phyloP scores from a whole-genome alignment of 2,113 vertebrate species.

The Hippolais icterina region DNA sequence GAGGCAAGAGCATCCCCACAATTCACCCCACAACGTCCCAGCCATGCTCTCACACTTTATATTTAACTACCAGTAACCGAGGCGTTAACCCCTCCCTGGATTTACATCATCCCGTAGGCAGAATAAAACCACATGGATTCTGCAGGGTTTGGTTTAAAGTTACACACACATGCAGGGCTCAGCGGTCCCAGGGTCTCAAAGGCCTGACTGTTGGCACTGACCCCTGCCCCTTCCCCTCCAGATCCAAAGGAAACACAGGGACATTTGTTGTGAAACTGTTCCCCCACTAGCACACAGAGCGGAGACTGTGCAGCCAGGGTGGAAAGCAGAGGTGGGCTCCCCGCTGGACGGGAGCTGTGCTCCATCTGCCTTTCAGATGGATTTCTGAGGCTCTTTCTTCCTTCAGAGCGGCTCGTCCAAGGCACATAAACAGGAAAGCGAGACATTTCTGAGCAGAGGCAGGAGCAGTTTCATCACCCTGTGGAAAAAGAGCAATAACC shows the following conservation, averaged over 20 bases:
- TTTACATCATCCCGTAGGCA: not conserved
- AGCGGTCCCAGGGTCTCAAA: not conserved
- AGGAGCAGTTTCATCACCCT: not conserved
- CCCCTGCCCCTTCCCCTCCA: not conserved
- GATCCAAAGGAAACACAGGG: not conserved
- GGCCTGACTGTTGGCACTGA: not conserved
- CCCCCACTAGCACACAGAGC: not conserved
- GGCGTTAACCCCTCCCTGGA: not conserved
- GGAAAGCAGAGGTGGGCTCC: not conserved
- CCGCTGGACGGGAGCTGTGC: accelerated
- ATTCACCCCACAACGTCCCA: not conserved
- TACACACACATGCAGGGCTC: not conserved
- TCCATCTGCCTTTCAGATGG: not conserved
- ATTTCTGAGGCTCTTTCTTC: constrained; percentile 22
- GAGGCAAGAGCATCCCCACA: not conserved
- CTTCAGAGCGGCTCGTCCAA: not conserved
- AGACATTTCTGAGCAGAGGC: not conserved
- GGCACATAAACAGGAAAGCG: not conserved
- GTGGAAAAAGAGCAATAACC: not conserved
- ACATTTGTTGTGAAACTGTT: not conserved
- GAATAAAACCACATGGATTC: not conserved
- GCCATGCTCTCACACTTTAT: not conserved
- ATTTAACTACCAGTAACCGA: not conserved
- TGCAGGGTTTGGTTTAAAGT: not conserved
- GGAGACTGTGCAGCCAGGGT: not conserved